phyloP scores from a whole-genome alignment of 1,140 invertebrate genomes.

The Drosophila guanche region DNA sequence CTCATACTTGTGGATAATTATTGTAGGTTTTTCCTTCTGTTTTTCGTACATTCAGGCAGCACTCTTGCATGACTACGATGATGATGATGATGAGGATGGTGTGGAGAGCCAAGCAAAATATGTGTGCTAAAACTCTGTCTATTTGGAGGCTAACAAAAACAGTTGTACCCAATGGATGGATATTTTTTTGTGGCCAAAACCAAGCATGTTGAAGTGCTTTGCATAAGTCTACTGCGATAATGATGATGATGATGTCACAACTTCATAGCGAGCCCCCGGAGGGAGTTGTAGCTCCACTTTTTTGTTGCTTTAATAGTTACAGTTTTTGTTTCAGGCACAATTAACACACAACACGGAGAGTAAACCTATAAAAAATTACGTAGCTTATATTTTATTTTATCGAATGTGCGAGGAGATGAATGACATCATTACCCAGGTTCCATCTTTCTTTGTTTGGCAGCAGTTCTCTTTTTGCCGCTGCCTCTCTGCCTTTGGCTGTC shows the following conservation, averaged over 20 bases:
- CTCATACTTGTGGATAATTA: constrained; percentile 48
- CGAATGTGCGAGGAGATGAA: constrained; percentile 62
- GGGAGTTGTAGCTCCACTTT: constrained; percentile 41
- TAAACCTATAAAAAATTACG: constrained; percentile 14
- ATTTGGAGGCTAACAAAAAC: not conserved
- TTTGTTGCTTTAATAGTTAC: constrained; percentile 43
- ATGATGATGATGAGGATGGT: too few relatives aligned
- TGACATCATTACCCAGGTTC: constrained; percentile 63
- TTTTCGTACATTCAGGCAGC: constrained; percentile 36
- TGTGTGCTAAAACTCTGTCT: constrained; percentile 41
- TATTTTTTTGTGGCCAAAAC: not conserved
- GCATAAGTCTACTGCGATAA: constrained; percentile 31
- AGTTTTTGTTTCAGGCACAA: constrained; percentile 56
- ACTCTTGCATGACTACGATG: constrained; percentile 61
- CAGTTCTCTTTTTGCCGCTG: constrained; percentile 35
- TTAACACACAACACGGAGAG: constrained; percentile 39
- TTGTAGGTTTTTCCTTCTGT: constrained; percentile 53
- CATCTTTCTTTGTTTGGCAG: constrained; percentile 39
- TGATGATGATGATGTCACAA: constrained; percentile 54
- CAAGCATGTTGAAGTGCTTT: constrained; percentile 21
- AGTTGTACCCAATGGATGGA: not conserved
- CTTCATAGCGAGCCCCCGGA: not conserved
- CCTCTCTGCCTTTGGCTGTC: constrained; percentile 7
- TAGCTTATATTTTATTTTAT: constrained; percentile 31
- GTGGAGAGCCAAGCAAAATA: constrained; percentile 48